Base-by-base conservation (phyloP, 2,113 vertebrate species). In the Anolis sagrei region DNA sequence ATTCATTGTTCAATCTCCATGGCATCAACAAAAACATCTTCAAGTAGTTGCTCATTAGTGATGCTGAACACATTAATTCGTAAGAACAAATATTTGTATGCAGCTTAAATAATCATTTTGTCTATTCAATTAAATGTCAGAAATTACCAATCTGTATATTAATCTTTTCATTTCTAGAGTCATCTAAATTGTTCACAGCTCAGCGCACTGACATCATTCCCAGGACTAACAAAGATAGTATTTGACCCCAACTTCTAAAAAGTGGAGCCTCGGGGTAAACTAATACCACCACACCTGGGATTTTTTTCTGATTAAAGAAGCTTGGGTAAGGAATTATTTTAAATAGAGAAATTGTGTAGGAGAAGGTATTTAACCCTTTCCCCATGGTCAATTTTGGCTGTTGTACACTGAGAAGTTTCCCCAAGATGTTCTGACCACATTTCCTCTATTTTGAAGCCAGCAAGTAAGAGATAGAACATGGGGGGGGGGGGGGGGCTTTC, bases 81-180 rank as follows among this genome's bases (percentile, higher is more conserved):
- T 83, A 76, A 48, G 64, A 64, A 64, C 10, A 82, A 54, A 32
- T 36, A 82, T 76, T 49, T 83, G 29, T 7, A 66, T 83, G 27
- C 11, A 49, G 14, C 64, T 61, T 34, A 48, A 27, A 75, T 64
- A 61, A 29, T 16, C 44, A n/a, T 80, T 48, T 19, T 23, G 44
- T 29, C 66, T 34, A 23, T 73, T 80, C 0, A 44, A 39, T 29
- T 39, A 88, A 83, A 83, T n/a, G 34, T 54, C 70, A 44, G 19
- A 32, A n/a, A 49, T 27, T 74, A 83, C 19, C 73, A 76, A 76
- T 48, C 18, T 76, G 82, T 83, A 49, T 76, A 76, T 66, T 76
- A 49, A 66, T 76, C 58, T 83, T 27, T 66, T 32, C 58, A 66
- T 83, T 49, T 66, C 18, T 64, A 76, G 25, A 76, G 18, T 49